These are phyloP conservation scores for Drosophila birchii DNA, from an alignment of 2,888 invertebrate genomes.

Conservation along the genomic window DNA sequence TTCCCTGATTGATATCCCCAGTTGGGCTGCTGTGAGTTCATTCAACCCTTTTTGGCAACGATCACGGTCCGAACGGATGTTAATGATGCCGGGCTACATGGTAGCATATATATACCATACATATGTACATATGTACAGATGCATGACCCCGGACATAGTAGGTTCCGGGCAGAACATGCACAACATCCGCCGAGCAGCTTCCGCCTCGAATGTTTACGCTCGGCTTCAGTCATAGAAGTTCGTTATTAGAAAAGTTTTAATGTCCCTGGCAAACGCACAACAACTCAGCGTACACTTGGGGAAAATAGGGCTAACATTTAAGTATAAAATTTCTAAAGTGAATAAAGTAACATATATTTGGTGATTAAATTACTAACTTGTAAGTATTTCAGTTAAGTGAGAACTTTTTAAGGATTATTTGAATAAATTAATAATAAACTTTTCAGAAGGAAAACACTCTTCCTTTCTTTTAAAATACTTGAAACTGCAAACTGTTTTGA, in stretches of 20 bases:
- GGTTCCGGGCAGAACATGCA: constrained; percentile 34
- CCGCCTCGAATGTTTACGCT: constrained; percentile 71
- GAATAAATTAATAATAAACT: not conserved
- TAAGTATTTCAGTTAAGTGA: not conserved
- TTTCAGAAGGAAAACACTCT: not conserved
- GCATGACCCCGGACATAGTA: constrained; percentile 30
- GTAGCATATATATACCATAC: constrained; percentile 10
- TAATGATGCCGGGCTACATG: constrained; percentile 49
- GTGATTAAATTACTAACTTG: not conserved
- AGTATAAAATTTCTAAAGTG: not conserved
- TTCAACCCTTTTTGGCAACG: constrained; percentile 43
- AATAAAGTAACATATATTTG: not conserved
- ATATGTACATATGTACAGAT: not conserved
- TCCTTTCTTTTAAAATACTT: not conserved
- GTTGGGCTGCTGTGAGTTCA: constrained; percentile 8
- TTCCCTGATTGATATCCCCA: constrained; percentile 44
- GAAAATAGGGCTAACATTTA: not conserved
- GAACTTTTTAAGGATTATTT: not conserved
- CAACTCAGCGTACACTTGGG: constrained; percentile 8
- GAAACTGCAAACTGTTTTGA: not conserved
- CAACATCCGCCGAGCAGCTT: constrained; percentile 60
- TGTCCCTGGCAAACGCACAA: constrained; percentile 69
- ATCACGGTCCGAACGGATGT: constrained; percentile 26
- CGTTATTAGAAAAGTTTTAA: constrained; percentile 82
- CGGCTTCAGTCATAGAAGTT: constrained; percentile 70